Conservation (phyloP, 2,113 vertebrate species). For the Cercocebus atys region DNA sequence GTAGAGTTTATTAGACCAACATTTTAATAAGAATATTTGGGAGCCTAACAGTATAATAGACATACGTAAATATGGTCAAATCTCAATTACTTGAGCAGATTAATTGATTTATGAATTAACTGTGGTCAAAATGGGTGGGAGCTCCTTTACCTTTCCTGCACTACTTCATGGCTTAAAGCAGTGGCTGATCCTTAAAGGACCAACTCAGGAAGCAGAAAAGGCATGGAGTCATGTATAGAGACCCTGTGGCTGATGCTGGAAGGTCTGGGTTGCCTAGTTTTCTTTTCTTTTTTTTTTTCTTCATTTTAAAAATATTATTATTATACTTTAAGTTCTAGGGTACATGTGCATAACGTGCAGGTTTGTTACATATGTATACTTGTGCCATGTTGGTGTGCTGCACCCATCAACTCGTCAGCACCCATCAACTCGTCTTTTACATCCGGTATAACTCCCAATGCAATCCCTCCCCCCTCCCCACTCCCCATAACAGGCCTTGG, state of each 20-base stretch:
- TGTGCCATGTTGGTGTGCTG: too few species aligned
- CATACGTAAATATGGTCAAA: not conserved
- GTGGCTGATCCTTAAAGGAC: not conserved
- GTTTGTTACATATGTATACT: too few species aligned
- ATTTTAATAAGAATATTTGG: conserved; percentile 54
- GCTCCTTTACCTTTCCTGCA: not conserved
- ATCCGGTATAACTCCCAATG: too few species aligned
- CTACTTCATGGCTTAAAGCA: too few species aligned
- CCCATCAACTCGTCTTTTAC: too few species aligned
- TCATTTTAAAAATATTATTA: too few species aligned
- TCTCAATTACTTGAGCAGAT: not conserved
- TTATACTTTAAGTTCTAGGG: too few species aligned
- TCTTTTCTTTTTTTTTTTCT: too few species aligned
- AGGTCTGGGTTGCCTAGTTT: rapidly evolving
- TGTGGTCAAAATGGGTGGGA: not conserved
- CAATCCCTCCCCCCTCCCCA: too few species aligned
- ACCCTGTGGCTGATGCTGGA: not conserved
- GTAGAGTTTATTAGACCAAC: conserved; percentile 14
- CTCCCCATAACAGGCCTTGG: too few species aligned
- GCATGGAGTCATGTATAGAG: rapidly evolving
- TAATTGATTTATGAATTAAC: not conserved
- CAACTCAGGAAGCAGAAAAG: not conserved
- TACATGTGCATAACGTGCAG: too few species aligned
- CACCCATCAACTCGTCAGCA: too few species aligned
- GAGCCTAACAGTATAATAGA: not conserved